Conservation (phyloP, 2,113 vertebrate species). For the Rhinopomastus cyanomelas region DNA sequence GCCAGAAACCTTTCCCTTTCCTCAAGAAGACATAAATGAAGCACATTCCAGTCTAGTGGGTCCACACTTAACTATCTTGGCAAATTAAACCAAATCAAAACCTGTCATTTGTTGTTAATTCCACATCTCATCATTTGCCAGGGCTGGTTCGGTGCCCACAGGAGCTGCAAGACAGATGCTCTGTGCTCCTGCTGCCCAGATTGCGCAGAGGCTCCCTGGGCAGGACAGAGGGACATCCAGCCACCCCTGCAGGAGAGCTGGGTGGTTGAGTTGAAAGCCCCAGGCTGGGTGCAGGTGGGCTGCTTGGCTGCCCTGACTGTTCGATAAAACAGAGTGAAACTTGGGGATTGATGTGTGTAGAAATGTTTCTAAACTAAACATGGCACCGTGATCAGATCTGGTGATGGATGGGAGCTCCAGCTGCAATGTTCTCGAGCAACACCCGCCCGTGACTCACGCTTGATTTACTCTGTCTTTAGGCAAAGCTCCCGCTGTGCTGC, state of each 20-base stretch:
- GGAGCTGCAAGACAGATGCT: too few species aligned
- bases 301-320: not conserved
- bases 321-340: not conserved
- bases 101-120: too few species aligned
- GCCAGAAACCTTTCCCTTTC: too few species aligned
- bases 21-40: too few species aligned
- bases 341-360: not conserved
- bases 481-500: not conserved
- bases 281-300: not conserved
- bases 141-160: too few species aligned
- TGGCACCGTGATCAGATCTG: not conserved
- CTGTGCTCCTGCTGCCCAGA: too few species aligned
- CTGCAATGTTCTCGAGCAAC: not conserved
- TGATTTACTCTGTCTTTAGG: not conserved
- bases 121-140: too few species aligned
- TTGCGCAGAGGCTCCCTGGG: not conserved
- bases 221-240: not conserved
- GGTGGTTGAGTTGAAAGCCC: not conserved
- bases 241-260: not conserved
- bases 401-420: slow-evolving; percentile 1
- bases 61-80: too few species aligned
- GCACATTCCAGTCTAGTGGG: too few species aligned
- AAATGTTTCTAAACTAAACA: not conserved
- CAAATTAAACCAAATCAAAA: too few species aligned
- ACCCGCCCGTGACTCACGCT: not conserved